Percentiles rank a stretch among this genome's conserved stretches.
Evolutionary conservation across 2,113 vertebrate species (phyloP).

Genomic region (Pedionomus torquatus): DNA sequence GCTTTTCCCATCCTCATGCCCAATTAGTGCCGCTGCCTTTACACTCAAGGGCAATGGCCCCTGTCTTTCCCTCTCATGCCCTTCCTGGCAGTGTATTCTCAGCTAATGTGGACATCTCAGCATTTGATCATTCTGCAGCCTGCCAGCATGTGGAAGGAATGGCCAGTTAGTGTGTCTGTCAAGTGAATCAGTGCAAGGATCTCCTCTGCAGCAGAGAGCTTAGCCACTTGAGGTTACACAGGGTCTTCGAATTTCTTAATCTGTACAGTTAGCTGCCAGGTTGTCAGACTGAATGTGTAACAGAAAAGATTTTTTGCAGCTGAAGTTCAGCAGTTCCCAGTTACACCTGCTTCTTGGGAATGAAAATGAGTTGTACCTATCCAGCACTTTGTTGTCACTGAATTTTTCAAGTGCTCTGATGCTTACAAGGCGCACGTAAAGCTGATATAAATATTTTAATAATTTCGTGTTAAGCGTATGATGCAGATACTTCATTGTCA

Average conservation of each 20-base stretch:
- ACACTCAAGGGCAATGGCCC: background rate
- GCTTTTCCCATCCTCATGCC: conserved; percentile 19
- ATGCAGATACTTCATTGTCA: background rate
- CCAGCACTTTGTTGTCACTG: background rate
- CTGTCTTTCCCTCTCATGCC: background rate
- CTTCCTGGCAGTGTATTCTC: background rate
- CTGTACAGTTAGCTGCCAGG: background rate
- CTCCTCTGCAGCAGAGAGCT: background rate
- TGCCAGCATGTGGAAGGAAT: background rate
- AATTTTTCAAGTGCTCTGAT: background rate
- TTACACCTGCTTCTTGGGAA: background rate
- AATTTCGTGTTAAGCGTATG: background rate
- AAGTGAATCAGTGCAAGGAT: background rate
- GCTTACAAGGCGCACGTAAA: background rate
- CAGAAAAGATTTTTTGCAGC: background rate
- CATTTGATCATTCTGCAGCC: background rate
- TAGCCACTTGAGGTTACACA: background rate
- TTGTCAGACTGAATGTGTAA: background rate
- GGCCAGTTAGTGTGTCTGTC: background rate
- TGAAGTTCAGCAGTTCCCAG: background rate
- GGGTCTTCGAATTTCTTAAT: background rate
- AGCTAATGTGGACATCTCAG: background rate
- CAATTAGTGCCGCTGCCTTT: conserved; percentile 38
- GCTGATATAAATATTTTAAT: background rate
- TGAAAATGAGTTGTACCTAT: background rate